These are phyloP conservation scores for Trichonephila inaurata DNA, from an alignment of 1,140 invertebrate genomes.

Conservation along the genomic window DNA sequence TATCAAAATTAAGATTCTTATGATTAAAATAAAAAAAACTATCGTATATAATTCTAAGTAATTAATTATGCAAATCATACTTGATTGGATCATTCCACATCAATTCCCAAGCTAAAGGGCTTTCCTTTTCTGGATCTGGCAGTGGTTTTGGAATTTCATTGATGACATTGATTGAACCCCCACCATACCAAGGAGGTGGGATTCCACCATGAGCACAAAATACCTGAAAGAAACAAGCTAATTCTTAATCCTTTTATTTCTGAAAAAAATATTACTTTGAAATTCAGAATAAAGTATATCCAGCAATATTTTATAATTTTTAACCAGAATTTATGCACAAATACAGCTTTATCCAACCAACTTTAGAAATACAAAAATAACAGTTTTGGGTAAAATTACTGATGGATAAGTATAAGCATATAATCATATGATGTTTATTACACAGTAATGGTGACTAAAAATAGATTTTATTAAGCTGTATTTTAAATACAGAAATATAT, in stretches of 20 bases:
- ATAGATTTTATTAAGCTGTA: too few relatives aligned
- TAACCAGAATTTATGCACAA: too few relatives aligned
- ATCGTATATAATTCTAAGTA: background rate
- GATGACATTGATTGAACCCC: slow-evolving; percentile 82
- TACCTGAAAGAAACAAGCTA: slow-evolving; percentile 81
- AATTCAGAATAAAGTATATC: too few relatives aligned
- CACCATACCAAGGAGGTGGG: slow-evolving; percentile 84
- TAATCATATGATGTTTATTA: too few relatives aligned
- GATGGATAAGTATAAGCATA: too few relatives aligned
- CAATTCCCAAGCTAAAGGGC: slow-evolving; percentile 87
- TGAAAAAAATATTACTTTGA: too few relatives aligned
- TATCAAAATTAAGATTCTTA: slow-evolving; percentile 19
- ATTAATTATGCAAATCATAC: slow-evolving; percentile 79
- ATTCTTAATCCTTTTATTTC: background rate
- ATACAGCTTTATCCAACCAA: too few relatives aligned
- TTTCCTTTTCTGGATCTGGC: slow-evolving; percentile 85
- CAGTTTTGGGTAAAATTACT: too few relatives aligned
- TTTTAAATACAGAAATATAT: too few relatives aligned
- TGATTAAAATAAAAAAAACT: background rate
- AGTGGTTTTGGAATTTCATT: slow-evolving; percentile 86
- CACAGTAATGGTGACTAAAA: too few relatives aligned
- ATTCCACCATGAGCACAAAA: slow-evolving; percentile 90
- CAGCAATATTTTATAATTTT: too few relatives aligned
- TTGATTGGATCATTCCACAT: slow-evolving; percentile 89
- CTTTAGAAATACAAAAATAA: too few relatives aligned